Conservation (phyloP, 2,888 invertebrate species). For the Cerastoderma edule region DNA sequence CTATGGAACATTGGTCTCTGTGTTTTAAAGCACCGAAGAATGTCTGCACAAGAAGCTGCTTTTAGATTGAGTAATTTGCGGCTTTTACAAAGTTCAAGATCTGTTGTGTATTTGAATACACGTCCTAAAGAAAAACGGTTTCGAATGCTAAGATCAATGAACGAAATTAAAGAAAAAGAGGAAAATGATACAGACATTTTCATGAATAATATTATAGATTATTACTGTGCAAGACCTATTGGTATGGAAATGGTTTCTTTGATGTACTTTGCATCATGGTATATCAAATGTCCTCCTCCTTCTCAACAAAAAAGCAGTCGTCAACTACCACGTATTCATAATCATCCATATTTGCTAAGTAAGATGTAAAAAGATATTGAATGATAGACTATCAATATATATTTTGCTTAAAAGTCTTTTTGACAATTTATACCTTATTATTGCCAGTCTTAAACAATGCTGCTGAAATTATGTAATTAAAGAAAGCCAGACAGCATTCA, state of each 20-base stretch:
- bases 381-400: too few relatives aligned
- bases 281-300: too few relatives aligned
- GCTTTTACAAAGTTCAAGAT: conserved; percentile 22
- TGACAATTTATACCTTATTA: too few relatives aligned
- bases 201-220: conserved; percentile 28
- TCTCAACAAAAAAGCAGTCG: too few relatives aligned
- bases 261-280: conserved; percentile 34
- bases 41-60: conserved; percentile 45
- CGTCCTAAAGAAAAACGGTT: conserved; percentile 23
- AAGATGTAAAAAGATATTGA: too few relatives aligned
- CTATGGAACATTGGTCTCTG: conserved; percentile 30
- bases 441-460: too few relatives aligned
- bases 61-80: conserved; percentile 33
- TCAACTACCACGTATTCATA: too few relatives aligned
- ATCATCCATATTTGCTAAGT: too few relatives aligned
- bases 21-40: conserved; percentile 38
- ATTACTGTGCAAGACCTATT: conserved; percentile 29
- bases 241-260: conserved; percentile 14
- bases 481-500: too few relatives aligned
- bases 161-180: background rate
- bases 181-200: conserved; percentile 33
- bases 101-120: conserved; percentile 32
- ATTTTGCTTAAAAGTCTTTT: too few relatives aligned
- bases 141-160: conserved; percentile 12
- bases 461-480: too few relatives aligned